These are phyloP conservation scores for Pollenia labialis DNA, from an alignment of 2,888 invertebrate species.

Conservation along the genomic window DNA sequence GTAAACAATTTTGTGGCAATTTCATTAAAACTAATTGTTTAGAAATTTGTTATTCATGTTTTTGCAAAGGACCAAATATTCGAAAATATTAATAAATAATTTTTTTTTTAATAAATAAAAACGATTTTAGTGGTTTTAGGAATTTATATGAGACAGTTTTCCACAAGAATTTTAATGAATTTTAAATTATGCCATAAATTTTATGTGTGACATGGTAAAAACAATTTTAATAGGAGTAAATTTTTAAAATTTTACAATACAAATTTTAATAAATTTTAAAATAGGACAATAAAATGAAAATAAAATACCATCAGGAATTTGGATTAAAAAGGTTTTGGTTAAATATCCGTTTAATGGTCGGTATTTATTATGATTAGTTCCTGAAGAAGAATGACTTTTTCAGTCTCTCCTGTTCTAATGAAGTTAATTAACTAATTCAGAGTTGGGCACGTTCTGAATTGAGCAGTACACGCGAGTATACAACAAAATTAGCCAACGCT, in stretches of 20 bases:
- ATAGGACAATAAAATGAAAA: too few relatives aligned
- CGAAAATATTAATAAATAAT: background rate
- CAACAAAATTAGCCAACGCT: too few relatives aligned
- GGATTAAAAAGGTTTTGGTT: too few relatives aligned
- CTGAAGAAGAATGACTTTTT: too few relatives aligned
- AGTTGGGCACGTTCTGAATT: too few relatives aligned
- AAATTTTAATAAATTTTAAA: background rate
- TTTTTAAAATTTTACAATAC: background rate
- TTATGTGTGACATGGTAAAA: background rate
- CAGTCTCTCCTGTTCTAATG: too few relatives aligned
- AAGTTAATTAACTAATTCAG: too few relatives aligned
- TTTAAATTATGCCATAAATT: conserved; percentile 23
- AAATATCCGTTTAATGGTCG: too few relatives aligned
- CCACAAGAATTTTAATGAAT: conserved; percentile 30
- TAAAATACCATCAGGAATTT: too few relatives aligned
- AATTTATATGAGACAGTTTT: background rate
- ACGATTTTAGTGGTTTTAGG: conserved; percentile 14
- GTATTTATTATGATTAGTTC: too few relatives aligned
- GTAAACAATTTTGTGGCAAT: conserved; percentile 37
- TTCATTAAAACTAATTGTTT: conserved; percentile 57
- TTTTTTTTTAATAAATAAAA: conserved; percentile 16
- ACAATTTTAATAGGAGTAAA: background rate
- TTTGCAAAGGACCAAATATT: background rate
- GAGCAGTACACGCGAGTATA: too few relatives aligned
- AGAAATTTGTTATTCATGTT: conserved; percentile 33